Conservation (phyloP, 2,888 invertebrate genomes). For the Thalpophila matura region DNA sequence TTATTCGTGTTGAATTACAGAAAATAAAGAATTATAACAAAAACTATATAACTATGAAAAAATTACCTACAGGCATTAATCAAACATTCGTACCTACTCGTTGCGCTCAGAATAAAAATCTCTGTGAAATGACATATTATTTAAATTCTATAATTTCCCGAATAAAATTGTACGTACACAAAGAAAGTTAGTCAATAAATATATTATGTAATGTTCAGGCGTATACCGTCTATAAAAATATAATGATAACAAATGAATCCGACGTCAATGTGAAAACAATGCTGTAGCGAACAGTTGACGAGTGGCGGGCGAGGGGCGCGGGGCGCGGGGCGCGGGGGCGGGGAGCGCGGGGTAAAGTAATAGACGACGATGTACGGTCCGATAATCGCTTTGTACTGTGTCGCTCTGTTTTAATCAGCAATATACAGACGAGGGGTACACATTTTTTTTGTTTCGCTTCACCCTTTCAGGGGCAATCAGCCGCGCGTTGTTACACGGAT, state of each 20-base stretch:
- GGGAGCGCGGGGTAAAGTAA: conserved; percentile 66
- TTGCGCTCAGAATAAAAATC: neutral
- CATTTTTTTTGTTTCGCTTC: conserved; percentile 78
- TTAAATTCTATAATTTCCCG: no score
- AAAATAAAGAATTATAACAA: no score
- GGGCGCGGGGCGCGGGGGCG: conserved; percentile 7
- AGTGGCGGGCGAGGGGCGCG: neutral
- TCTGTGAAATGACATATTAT: no score
- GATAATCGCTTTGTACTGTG: conserved; percentile 86
- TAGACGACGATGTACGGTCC: conserved; percentile 80
- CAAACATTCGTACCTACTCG: neutral
- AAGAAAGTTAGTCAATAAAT: no score
- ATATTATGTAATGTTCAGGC: neutral
- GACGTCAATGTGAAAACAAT: conserved; percentile 68
- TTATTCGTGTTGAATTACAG: no score
- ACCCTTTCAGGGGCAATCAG: conserved; percentile 86
- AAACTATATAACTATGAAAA: neutral
- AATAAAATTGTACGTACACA: no score
- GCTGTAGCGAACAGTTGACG: conserved; percentile 32
- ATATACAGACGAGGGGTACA: conserved; percentile 67
- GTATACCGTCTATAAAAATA: conserved; percentile 66
- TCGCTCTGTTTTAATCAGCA: conserved; percentile 85
- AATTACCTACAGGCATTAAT: no score
- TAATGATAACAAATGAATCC: conserved; percentile 74
- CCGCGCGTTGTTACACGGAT: conserved; percentile 81